Conservation (phyloP, 1,140 invertebrate species). For the Micrasema longulum region DNA sequence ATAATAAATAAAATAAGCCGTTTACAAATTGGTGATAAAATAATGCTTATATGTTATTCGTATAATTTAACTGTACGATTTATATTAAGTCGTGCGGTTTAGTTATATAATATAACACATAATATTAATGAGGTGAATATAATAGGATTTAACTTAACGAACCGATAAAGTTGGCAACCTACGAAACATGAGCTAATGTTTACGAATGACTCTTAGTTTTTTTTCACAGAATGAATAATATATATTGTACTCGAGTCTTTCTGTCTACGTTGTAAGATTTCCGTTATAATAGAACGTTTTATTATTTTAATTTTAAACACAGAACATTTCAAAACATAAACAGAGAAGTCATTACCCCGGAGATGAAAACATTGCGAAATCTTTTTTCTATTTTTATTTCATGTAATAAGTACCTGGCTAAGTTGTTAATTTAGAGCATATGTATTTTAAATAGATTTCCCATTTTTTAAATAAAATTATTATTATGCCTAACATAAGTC, state of each 20-base stretch:
- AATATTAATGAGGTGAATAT: too few relatives aligned
- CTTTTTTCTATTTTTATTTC: background rate
- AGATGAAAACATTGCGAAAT: background rate
- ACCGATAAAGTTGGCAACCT: background rate
- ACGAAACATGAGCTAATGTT: background rate
- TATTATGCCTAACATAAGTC: background rate
- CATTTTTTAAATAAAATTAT: background rate
- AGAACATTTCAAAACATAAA: conserved; percentile 7
- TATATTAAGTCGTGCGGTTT: too few relatives aligned
- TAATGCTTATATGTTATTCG: too few relatives aligned
- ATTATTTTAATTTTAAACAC: background rate
- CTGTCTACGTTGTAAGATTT: background rate
- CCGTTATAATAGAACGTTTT: background rate
- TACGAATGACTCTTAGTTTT: background rate
- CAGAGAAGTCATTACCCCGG: background rate
- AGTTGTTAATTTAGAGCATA: background rate
- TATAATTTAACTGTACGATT: too few relatives aligned
- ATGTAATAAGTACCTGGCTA: background rate
- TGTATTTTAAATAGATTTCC: background rate
- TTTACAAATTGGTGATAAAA: too few relatives aligned
- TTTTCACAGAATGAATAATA: background rate
- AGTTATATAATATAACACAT: too few relatives aligned
- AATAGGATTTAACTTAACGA: too few relatives aligned
- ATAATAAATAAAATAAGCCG: too few relatives aligned
- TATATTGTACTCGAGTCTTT: background rate